phyloP scores from a whole-genome alignment of 1,140 invertebrate genomes.

The Diorhabda sublineata region DNA sequence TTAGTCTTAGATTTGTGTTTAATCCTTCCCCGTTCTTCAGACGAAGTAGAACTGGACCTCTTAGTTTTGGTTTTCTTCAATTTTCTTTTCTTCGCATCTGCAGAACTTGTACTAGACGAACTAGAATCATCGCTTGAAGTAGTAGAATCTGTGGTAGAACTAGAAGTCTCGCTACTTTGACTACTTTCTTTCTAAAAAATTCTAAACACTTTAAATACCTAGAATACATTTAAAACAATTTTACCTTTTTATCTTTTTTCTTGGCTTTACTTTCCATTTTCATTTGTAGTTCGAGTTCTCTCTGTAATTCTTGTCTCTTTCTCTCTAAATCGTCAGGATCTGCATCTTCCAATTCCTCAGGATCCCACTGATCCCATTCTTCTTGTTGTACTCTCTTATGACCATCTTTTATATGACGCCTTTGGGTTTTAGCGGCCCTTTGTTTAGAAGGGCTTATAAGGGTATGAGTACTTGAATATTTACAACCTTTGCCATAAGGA shows the following conservation, averaged over 20 bases:
- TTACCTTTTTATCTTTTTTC: conserved; percentile 58
- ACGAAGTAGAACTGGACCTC: conserved; percentile 58
- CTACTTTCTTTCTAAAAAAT: conserved; percentile 52
- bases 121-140: conserved; percentile 58
- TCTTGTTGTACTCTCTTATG: conserved; percentile 60
- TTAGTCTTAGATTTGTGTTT: conserved; percentile 44
- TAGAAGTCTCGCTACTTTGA: conserved; percentile 61
- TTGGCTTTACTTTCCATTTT: conserved; percentile 58
- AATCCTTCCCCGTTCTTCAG: conserved; percentile 50
- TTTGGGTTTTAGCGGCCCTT: conserved; percentile 60
- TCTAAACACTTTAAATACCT: not conserved
- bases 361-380: conserved; percentile 72
- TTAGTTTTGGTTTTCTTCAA: conserved; percentile 56
- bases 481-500: conserved; percentile 69
- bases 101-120: conserved; percentile 52
- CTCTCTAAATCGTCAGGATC: conserved; percentile 77
- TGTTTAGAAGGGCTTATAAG: conserved; percentile 71
- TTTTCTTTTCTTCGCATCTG: conserved; percentile 50
- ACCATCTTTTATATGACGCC: conserved; percentile 54
- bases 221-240: not conserved
- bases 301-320: conserved; percentile 68
- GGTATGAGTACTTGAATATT: conserved; percentile 68
- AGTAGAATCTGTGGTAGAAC: conserved; percentile 59
- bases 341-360: conserved; percentile 74
- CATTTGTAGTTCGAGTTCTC: conserved; percentile 73